Percentiles rank a stretch among this genome's conserved stretches.
These are phyloP conservation scores for Melanostigma gelatinosum DNA, from an alignment of 2,113 vertebrate genomes.

Conservation along the genomic window DNA sequence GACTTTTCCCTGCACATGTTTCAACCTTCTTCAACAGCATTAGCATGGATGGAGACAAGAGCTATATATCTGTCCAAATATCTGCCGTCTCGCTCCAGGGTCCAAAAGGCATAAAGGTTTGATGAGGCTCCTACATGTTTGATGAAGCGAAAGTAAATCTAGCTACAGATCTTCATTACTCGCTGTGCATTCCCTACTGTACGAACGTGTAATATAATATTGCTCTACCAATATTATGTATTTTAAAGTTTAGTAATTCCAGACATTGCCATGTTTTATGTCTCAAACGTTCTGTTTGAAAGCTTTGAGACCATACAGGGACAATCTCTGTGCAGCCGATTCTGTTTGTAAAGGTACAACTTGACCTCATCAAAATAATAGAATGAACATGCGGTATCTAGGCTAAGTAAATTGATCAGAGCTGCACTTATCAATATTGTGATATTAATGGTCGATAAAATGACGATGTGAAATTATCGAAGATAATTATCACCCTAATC, in stretches of 20 bases:
- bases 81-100: background rate
- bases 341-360: background rate
- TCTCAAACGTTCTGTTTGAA: background rate
- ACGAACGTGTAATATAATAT: background rate
- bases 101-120: background rate
- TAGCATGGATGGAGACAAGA: background rate
- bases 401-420: background rate
- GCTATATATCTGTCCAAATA: background rate
- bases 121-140: constrained; percentile 12
- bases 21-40: background rate
- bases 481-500: background rate
- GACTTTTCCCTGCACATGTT: background rate
- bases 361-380: background rate
- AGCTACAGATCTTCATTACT: background rate
- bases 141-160: constrained; percentile 4
- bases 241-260: background rate
- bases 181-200: background rate
- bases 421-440: background rate
- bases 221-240: background rate
- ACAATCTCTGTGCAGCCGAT: background rate
- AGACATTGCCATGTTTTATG: background rate
- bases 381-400: no score
- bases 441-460: background rate
- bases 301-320: no score
- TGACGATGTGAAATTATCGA: background rate